Evolutionary conservation across 2,888 invertebrate genomes (phyloP), one percentile per base, ranked within the genome.

Genomic region (Azorinus chamasolen): DNA sequence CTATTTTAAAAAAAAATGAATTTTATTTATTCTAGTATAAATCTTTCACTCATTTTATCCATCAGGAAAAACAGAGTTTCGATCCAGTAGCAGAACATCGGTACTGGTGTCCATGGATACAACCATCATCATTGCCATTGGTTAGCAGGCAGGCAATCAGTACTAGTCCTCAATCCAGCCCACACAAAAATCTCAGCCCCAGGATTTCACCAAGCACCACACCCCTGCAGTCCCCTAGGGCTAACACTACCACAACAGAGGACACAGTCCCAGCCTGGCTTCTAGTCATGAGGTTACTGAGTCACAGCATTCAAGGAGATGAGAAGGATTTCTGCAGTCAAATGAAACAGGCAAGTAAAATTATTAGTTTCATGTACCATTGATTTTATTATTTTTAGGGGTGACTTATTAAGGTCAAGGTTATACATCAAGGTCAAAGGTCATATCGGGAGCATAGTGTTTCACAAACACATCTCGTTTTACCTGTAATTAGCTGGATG

Each of bases 71-170:
- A 32, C 75, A 79, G 10, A 58, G 48, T 48, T 87, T 90, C 73
- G 87, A 89, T 58, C 90, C 89, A 6, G 45, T 89, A 39, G 77
- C 65, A 14, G 89, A 89, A 65, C 90, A 90, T 69, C 83, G 87
- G 45, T 81, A 81, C 39, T 90, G 89, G 89, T 90, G 90, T 83
- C 89, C 90, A n/a, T 89, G 89, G 89, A 66, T 88, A 61, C 73
- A 80, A 41, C n/a, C 48, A 43, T 50, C 12, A 16, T 25, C 65
- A 37, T 18, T 24, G 45, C 20, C 37, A 16, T 50, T 37, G n/a
- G 22, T 57, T 20, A 12, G 37, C 43, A 41, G 32, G 10, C 62
- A 39, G 39, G 24, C 48, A 39, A 24, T 37, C 55, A 53, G 32
- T 22, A 24, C 32, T 8, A 2, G 57, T 55, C 20, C 57, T 41